Evolutionary conservation across 2,797 vertebrate genomes (phyloP), one percentile per base, ranked within the genome.

Genomic region (Enteromius radiatus): DNA sequence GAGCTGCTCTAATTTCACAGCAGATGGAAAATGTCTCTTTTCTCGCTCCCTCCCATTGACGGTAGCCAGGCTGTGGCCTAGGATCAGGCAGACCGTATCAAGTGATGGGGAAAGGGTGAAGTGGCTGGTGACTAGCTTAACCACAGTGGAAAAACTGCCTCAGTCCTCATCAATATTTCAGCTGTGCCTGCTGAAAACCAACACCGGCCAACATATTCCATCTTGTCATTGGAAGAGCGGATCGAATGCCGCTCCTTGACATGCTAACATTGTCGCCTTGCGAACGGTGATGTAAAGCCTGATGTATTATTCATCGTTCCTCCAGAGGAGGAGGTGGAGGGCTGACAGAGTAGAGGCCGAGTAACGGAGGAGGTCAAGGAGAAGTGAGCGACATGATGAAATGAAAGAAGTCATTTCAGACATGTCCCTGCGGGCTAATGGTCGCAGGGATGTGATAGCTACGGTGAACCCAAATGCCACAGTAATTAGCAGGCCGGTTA

Each of bases 81-180:
- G 47, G 84, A 86, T 15, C 74, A 0, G 31, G 67, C n/a, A 14
- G 77, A 54, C 68, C 65, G 38, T 93, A 94, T 94, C 93, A 78
- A 90, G 89, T 96, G 93, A 93, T 96, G 89, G 92, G 93, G 93
- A 94, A 90, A 90, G 91, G 87, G 85, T 92, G 91, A 91, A 89
- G 92, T 91, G 91, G 56, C 73, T 77, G 89, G 91, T 89, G 73
- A 92, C 92, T 94, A 77, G 81, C 77, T 76, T 78, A 76, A 94
- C 94, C 93, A 94, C 93, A 96, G 95, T 98, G 97, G 97, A 98
- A 97, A 96, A 96, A 95, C 90, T 90, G 91, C 90, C 95, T 96
- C 95, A 96, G 84, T 87, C 93, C 92, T 97, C 95, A 98, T 98
- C 95, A 98, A 97, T 98, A 97, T 95, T 98, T 96, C 92, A 98